phyloP scores from a whole-genome alignment of 2,888 invertebrate species.

The Aphodius granarius region DNA sequence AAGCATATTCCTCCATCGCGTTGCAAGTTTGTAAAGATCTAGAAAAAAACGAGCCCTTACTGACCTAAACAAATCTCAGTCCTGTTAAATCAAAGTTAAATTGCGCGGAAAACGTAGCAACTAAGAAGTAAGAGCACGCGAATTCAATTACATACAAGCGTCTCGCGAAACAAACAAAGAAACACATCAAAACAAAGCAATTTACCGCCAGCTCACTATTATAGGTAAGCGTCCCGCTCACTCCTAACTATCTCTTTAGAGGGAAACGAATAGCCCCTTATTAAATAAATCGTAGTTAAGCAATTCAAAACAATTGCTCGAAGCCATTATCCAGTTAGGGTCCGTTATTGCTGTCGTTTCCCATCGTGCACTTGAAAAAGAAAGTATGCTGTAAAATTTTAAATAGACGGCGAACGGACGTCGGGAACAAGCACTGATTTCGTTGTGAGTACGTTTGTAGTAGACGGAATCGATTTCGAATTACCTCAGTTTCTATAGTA shows the following conservation, averaged over 20 bases:
- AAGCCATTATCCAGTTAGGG: neutral
- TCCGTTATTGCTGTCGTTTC: neutral
- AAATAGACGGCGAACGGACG: neutral
- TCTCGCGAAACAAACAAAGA: neutral
- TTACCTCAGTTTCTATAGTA: neutral
- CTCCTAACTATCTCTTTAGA: neutral
- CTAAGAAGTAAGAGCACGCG: neutral
- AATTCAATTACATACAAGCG: neutral
- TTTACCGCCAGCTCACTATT: neutral
- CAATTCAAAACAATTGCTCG: neutral
- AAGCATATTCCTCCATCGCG: neutral
- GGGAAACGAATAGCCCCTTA: neutral
- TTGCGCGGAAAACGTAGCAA: neutral
- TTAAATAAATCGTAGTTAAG: neutral
- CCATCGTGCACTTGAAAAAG: neutral
- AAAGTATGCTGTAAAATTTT: neutral
- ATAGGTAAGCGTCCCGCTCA: neutral
- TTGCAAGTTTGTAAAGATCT: neutral
- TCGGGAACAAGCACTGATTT: neutral
- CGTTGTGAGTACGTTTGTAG: neutral
- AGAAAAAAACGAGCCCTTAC: neutral
- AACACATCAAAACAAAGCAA: neutral
- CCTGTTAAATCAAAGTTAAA: neutral
- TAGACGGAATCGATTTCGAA: neutral
- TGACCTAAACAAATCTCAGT: neutral